Evolutionary conservation across 1,140 invertebrate genomes (phyloP).

Genomic region (Drosophila insularis): DNA sequence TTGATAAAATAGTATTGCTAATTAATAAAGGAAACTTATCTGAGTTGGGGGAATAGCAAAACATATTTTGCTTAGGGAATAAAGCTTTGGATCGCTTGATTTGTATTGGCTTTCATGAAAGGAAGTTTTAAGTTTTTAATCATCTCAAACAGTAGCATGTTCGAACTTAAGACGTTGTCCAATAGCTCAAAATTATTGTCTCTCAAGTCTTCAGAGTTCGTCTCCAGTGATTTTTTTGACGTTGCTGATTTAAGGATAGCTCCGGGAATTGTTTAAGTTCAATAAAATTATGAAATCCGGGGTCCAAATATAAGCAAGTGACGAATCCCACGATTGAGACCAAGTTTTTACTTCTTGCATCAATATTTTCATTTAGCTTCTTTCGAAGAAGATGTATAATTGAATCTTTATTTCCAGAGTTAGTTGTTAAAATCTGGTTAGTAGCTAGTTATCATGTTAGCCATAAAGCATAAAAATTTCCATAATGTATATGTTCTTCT

Average conservation of each 20-base stretch:
- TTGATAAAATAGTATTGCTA: too few relatives aligned
- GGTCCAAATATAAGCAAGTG: not conserved
- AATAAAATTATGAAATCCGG: not conserved
- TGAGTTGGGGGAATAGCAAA: conserved; percentile 18
- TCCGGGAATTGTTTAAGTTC: conserved; percentile 7
- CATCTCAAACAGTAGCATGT: conserved; percentile 13
- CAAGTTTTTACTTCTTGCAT: conserved; percentile 19
- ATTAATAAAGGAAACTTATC: too few relatives aligned
- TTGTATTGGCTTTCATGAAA: conserved; percentile 12
- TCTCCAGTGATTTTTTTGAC: conserved; percentile 18
- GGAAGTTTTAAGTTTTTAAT: conserved; percentile 21
- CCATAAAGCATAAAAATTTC: not conserved
- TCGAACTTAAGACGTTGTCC: conserved; percentile 11
- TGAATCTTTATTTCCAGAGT: not conserved
- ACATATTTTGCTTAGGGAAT: conserved; percentile 25
- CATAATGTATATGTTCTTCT: too few relatives aligned
- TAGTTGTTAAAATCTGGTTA: not conserved
- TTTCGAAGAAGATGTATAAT: conserved; percentile 4
- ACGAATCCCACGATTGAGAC: not conserved
- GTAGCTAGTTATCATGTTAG: not conserved
- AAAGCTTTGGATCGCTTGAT: conserved; percentile 15
- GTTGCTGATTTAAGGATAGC: too few relatives aligned
- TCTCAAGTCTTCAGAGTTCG: conserved; percentile 6
- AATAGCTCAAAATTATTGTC: conserved; percentile 8
- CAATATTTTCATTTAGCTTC: not conserved